phyloP scores from a whole-genome alignment of 1,140 invertebrate genomes.

The Teleopsis dalmanni region DNA sequence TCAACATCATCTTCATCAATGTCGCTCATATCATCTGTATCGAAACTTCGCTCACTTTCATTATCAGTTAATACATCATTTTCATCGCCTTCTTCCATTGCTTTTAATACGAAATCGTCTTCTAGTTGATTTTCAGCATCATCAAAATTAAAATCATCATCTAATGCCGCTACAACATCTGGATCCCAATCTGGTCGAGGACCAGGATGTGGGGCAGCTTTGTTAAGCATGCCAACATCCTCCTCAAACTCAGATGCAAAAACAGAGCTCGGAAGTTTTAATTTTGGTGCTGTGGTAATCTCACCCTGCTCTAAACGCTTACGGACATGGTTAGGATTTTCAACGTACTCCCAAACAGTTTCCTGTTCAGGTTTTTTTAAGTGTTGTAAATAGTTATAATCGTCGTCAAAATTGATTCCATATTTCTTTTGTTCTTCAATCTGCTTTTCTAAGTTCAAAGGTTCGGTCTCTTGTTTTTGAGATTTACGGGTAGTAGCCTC shows the following conservation, averaged over 20 bases:
- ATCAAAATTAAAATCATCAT: constrained; percentile 83
- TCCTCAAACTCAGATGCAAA: constrained; percentile 87
- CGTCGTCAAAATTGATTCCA: constrained; percentile 94
- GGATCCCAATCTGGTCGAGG: constrained; percentile 80
- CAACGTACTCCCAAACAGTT: constrained; percentile 41
- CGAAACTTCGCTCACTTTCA: constrained; percentile 27
- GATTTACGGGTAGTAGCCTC: constrained; percentile 23
- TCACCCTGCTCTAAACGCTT: constrained; percentile 19
- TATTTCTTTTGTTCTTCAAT: constrained; percentile 78
- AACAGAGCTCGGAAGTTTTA: constrained; percentile 74
- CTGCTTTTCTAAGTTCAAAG: constrained; percentile 38
- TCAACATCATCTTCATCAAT: constrained; percentile 48
- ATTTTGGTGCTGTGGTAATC: constrained; percentile 20
- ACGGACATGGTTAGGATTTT: constrained; percentile 33
- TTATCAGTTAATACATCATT: constrained; percentile 41
- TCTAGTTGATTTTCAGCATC: constrained; percentile 79
- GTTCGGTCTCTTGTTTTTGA: constrained; percentile 18
- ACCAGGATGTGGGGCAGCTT: constrained; percentile 69
- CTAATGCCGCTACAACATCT: constrained; percentile 85
- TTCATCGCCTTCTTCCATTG: constrained; percentile 53
- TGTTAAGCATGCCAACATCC: constrained; percentile 80
- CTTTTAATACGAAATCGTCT: constrained; percentile 82
- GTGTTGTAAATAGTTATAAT: constrained; percentile 94
- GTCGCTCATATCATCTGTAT: constrained; percentile 39
- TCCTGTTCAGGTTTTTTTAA: constrained; percentile 56